Percentiles rank a stretch among this genome's conserved stretches.
Conservation (phyloP, 2,113 vertebrate species). For the sheep (Ovis aries) region DNA sequence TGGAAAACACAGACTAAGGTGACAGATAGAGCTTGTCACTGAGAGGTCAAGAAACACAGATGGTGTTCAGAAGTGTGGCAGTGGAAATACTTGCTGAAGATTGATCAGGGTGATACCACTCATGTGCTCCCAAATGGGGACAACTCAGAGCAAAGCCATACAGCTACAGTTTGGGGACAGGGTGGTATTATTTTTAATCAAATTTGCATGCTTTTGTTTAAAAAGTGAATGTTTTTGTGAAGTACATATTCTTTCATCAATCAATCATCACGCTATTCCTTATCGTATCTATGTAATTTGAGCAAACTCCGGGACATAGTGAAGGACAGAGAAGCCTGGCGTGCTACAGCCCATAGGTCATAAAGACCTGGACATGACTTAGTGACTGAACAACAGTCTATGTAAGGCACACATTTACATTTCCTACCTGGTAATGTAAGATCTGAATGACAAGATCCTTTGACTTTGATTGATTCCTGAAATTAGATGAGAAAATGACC, state of each 20-base stretch:
- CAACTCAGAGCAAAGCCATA: not conserved
- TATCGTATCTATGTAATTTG: not conserved
- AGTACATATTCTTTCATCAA: not conserved
- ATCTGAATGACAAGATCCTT: not conserved
- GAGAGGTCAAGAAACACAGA: constrained; percentile 19
- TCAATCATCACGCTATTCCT: not conserved
- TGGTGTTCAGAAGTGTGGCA: not conserved
- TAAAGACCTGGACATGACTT: not conserved
- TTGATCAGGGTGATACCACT: not conserved
- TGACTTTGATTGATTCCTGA: not conserved
- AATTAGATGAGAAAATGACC: not conserved
- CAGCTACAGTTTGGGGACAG: not conserved
- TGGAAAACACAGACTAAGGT: not conserved
- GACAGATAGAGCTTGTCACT: constrained; percentile 2
- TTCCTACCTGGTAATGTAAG: not conserved
- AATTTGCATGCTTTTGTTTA: not conserved
- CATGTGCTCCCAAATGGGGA: not conserved
- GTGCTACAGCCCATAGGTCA: not conserved
- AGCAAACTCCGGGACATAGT: not conserved
- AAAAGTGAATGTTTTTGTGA: not conserved
- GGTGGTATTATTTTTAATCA: not conserved
- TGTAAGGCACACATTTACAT: not conserved
- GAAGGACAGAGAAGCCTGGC: not conserved
- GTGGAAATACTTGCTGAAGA: not conserved
- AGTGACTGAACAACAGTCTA: not conserved